phyloP scores from a whole-genome alignment of 2,113 vertebrate genomes.

The Guaruba guarouba region DNA sequence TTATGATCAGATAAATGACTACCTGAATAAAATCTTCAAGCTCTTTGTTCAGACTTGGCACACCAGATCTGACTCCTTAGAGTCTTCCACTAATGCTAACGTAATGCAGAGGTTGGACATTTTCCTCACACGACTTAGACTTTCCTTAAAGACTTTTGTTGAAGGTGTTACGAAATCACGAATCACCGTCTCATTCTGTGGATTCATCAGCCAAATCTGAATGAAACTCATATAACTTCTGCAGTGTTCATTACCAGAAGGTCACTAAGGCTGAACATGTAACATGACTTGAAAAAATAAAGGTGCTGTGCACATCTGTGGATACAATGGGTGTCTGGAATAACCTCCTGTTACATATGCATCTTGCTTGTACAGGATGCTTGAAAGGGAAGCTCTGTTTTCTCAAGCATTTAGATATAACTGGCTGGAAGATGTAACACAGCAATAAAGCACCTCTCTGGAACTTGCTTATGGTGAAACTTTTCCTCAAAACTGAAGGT shows the following conservation, averaged over 20 bases:
- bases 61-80: background rate
- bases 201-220: background rate
- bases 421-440: background rate
- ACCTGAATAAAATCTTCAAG: background rate
- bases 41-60: background rate
- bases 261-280: background rate
- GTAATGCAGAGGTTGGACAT: no score
- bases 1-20: background rate
- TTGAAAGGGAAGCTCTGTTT: background rate
- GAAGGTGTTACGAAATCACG: background rate
- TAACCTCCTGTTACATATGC: background rate
- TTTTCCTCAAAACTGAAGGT: background rate
- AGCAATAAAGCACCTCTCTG: background rate
- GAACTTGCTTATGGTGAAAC: background rate
- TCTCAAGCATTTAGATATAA: background rate
- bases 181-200: background rate
- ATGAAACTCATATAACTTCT: background rate
- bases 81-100: background rate
- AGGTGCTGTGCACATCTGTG: background rate
- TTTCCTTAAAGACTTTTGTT: background rate
- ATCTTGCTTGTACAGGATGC: background rate
- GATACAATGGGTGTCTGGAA: rapidly evolving
- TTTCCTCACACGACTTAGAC: background rate
- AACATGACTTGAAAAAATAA: background rate
- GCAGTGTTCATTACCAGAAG: background rate